Base-by-base conservation (phyloP, 30 jellyfish, hydroid and myxozoan genomes). In the Turritopsis dohrnii region DNA sequence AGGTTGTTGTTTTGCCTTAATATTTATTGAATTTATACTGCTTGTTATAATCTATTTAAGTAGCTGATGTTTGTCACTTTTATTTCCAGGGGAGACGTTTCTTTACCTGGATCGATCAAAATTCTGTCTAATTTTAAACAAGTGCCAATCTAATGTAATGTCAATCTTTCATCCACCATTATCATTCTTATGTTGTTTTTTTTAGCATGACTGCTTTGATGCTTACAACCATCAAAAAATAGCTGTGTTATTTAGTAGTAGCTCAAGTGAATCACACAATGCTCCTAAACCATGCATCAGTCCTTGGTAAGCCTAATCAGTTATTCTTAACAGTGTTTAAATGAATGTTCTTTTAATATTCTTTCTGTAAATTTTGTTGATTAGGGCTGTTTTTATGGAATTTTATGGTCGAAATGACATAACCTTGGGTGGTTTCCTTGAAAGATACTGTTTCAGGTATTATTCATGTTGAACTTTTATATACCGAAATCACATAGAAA, bases 261-360 rank as follows among this genome's bases (percentile, higher is more conserved):
- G 89, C 65, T 88, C 98, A 52, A 77, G 96, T 66, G 98, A 93
- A 66, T 93, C 98, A 21, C 93, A 86, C 82, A 91, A 91, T 80
- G 98, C 98, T 20, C 98, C 98, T 1, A 88, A 93, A 66, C 98
- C 98, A 8, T 93, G 98, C 88, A 93, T 93, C 69, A 88, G 96
- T 60, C 98, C 98, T 20, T 93, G 98, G 98, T 92, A 87, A 87
- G 93, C 41, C 29, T 18, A 16, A 41, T 21, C 0, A 69, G 23
- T 69, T 69, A 21, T 69, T 7, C 19, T 69, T 69, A 0, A n/a
- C 8, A n/a, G 30, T 7, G 28, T 9, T 69, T 69, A n/a, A 0
- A 0, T 69, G 28, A 0, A 69, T 69, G 23, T 1, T 41, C 13
- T 3, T 41, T 5, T 41, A 41, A 41, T 41, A 3, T 69, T 22